These are phyloP conservation scores for Phrixothrix hirtus DNA, from an alignment of 2,888 invertebrate genomes.

Conservation along the genomic window DNA sequence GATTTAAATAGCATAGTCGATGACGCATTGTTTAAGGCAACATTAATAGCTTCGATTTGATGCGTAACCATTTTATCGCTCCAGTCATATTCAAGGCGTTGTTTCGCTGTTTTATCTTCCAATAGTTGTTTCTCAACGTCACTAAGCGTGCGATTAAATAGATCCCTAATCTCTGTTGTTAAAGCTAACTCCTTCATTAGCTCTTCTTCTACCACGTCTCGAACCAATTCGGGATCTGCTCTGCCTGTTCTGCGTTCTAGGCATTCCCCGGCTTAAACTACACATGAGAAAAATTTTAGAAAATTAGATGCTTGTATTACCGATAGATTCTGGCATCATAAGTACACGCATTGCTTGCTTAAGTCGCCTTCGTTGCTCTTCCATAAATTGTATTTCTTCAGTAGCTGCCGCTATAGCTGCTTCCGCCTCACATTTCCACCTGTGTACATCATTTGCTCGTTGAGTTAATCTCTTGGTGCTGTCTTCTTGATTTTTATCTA, in stretches of 20 bases:
- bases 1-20: constrained; percentile 75
- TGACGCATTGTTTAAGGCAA: constrained; percentile 70
- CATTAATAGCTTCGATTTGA: constrained; percentile 72
- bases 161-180: constrained; percentile 68
- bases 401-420: constrained; percentile 68
- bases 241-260: constrained; percentile 71
- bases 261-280: constrained; percentile 66
- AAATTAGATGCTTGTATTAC: constrained; percentile 34
- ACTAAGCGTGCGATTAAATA: constrained; percentile 64
- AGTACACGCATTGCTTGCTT: constrained; percentile 70
- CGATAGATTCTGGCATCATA: constrained; percentile 74
- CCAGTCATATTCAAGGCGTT: constrained; percentile 86
- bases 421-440: constrained; percentile 78
- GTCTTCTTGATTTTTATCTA: constrained; percentile 70
- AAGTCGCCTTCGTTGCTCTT: constrained; percentile 68
- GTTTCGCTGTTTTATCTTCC: constrained; percentile 79
- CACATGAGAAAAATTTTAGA: neutral
- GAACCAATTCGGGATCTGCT: constrained; percentile 72
- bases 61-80: constrained; percentile 85
- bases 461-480: constrained; percentile 68
- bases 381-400: constrained; percentile 70
- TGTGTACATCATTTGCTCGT: constrained; percentile 69
- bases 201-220: constrained; percentile 77
- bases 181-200: constrained; percentile 74
- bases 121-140: constrained; percentile 72